Evolutionary conservation across 2,888 invertebrate species (phyloP).

Genomic region (Drosophila hamatofila): DNA sequence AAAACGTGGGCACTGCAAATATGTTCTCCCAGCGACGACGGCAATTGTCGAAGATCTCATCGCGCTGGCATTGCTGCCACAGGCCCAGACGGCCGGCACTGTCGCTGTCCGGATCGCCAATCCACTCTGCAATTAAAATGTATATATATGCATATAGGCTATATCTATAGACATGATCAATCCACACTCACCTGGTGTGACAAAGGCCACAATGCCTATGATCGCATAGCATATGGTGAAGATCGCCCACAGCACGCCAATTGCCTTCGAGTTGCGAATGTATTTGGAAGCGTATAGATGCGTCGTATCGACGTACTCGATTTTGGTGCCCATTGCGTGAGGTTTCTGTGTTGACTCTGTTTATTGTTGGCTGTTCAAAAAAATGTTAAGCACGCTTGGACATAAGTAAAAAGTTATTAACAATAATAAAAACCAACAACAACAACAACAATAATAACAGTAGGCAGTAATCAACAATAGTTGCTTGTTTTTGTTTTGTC

Average conservation of each 20-base stretch:
- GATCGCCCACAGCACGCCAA: constrained; percentile 98
- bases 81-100: constrained; percentile 96
- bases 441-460: constrained; percentile 5
- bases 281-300: constrained; percentile 96
- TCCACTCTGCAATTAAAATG: constrained; percentile 89
- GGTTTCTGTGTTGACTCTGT: constrained; percentile 16
- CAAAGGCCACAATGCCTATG: constrained; percentile 96
- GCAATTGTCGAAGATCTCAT: constrained; percentile 92
- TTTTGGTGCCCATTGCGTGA: constrained; percentile 92
- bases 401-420: constrained; percentile 46
- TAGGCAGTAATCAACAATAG: constrained; percentile 18
- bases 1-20: constrained; percentile 90
- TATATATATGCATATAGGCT: neutral
- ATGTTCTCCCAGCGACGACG: constrained; percentile 94
- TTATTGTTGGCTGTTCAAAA: constrained; percentile 52
- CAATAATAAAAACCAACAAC: constrained; percentile 15
- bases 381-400: constrained; percentile 48
- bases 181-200: constrained; percentile 89
- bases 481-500: constrained; percentile 56
- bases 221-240: constrained; percentile 99
- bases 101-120: constrained; percentile 93
- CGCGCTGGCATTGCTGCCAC: constrained; percentile 94
- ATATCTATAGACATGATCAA: neutral
- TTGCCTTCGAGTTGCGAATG: constrained; percentile 96
- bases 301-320: constrained; percentile 96